phyloP scores from a whole-genome alignment of 2,113 vertebrate species.

The Mionectes macconnelli region DNA sequence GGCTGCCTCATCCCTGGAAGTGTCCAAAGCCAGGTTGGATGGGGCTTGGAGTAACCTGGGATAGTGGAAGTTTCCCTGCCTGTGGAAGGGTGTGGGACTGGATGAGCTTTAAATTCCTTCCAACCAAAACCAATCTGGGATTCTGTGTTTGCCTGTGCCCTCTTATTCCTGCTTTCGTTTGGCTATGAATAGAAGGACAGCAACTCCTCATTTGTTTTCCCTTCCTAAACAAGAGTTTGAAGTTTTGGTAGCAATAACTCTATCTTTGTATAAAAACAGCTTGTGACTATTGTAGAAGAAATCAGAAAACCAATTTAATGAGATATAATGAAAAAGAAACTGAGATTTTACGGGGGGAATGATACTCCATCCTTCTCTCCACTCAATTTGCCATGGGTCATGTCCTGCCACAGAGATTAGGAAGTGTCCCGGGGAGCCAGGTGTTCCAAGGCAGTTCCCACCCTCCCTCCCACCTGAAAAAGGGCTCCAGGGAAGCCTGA shows the following conservation, averaged over 20 bases:
- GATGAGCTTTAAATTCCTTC: rapidly evolving
- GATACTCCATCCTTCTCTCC: background rate
- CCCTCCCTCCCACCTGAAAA: rapidly evolving
- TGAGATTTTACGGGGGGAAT: background rate
- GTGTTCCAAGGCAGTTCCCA: background rate
- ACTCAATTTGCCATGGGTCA: background rate
- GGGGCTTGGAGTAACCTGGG: background rate
- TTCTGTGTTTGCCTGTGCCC: background rate
- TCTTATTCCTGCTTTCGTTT: background rate
- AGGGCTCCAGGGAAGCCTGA: background rate
- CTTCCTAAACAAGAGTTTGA: background rate
- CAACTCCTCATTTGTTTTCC: background rate
- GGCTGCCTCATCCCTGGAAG: background rate
- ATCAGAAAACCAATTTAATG: background rate
- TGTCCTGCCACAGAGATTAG: background rate
- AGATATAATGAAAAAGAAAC: background rate
- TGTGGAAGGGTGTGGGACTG: background rate
- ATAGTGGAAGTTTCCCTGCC: background rate
- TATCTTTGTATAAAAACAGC: background rate
- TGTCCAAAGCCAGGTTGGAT: background rate
- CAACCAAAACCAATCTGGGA: rapidly evolving
- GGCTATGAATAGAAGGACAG: background rate
- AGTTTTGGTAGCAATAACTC: background rate
- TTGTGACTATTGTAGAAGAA: background rate
- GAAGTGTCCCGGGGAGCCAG: background rate